Percentiles rank a stretch among this genome's conserved stretches.
Evolutionary conservation across 2,888 invertebrate species (phyloP).

Genomic region (Melanostoma mellinum): DNA sequence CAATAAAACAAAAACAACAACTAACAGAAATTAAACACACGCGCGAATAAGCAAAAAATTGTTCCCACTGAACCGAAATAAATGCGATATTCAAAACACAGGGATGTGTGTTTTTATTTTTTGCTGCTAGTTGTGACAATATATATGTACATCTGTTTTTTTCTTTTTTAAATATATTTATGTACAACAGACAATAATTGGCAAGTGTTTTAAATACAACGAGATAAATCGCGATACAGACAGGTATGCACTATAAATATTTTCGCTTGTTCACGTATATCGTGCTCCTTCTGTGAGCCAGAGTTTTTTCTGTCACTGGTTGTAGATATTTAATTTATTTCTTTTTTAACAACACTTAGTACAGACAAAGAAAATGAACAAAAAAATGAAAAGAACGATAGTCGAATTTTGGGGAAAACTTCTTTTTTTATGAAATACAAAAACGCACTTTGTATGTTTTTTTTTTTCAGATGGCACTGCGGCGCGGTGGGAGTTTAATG

Average conservation of each 20-base stretch:
- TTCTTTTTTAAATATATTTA: constrained; percentile 40
- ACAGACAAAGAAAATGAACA: constrained; percentile 1
- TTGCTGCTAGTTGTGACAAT: constrained; percentile 19
- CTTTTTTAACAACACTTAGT: constrained; percentile 10
- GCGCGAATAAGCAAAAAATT: constrained; percentile 24
- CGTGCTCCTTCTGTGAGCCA: constrained; percentile 8
- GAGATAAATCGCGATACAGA: constrained; percentile 51
- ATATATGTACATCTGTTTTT: constrained; percentile 22
- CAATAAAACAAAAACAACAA: constrained; percentile 11
- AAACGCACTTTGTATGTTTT: constrained; percentile 28
- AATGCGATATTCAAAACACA: constrained; percentile 59
- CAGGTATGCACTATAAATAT: constrained; percentile 65
- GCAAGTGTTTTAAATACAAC: constrained; percentile 64
- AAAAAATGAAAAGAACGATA: constrained; percentile 5
- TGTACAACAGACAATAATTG: constrained; percentile 66
- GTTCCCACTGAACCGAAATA: constrained; percentile 66
- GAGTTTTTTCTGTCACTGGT: constrained; percentile 35
- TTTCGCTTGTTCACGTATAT: constrained; percentile 8
- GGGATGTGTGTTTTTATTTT: constrained; percentile 28
- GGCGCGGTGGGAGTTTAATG: constrained; percentile 41
- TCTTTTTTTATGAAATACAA: neutral
- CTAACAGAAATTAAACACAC: constrained; percentile 20
- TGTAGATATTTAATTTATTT: constrained; percentile 17
- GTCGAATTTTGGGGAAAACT: constrained; percentile 26
- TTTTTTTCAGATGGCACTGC: constrained; percentile 25